These are phyloP conservation scores for Anniella stebbinsi DNA, from an alignment of 2,797 vertebrate species.

Conservation along the genomic window DNA sequence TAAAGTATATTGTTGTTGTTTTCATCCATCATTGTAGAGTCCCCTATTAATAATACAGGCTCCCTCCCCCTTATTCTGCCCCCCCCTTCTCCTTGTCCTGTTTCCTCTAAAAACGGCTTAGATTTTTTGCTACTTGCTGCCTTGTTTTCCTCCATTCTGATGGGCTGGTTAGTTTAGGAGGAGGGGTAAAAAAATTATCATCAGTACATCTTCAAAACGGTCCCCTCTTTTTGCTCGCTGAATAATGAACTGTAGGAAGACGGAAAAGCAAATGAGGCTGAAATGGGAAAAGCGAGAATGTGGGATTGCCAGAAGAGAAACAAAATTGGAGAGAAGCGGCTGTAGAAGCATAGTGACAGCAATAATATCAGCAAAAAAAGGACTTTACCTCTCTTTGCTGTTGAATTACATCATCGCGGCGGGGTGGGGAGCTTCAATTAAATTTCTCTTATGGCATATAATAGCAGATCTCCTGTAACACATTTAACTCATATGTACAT, in stretches of 20 bases:
- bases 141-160: slow-evolving; percentile 55
- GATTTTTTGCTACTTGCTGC: slow-evolving; percentile 57
- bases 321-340: slow-evolving; percentile 28
- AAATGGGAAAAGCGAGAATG: slow-evolving; percentile 42
- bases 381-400: slow-evolving; percentile 38
- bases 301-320: slow-evolving; percentile 37
- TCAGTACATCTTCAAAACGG: slow-evolving; percentile 47
- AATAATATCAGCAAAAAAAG: slow-evolving; percentile 36
- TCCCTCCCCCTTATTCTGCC: neutral
- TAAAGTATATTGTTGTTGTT: slow-evolving; percentile 78
- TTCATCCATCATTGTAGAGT: slow-evolving; percentile 76
- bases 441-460: slow-evolving; percentile 19
- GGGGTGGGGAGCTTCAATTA: slow-evolving; percentile 30
- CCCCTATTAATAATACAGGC: slow-evolving; percentile 74
- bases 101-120: slow-evolving; percentile 61
- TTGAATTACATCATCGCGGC: slow-evolving; percentile 18
- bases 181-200: neutral
- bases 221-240: slow-evolving; percentile 46
- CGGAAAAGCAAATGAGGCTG: slow-evolving; percentile 63
- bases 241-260: slow-evolving; percentile 62
- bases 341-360: slow-evolving; percentile 14
- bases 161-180: slow-evolving; percentile 54
- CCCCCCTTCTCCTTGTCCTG: neutral
- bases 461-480: slow-evolving; percentile 23
- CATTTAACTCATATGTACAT: neutral